Evolutionary conservation across 2,888 invertebrate species (phyloP).

Genomic region (Germaria angustata): DNA sequence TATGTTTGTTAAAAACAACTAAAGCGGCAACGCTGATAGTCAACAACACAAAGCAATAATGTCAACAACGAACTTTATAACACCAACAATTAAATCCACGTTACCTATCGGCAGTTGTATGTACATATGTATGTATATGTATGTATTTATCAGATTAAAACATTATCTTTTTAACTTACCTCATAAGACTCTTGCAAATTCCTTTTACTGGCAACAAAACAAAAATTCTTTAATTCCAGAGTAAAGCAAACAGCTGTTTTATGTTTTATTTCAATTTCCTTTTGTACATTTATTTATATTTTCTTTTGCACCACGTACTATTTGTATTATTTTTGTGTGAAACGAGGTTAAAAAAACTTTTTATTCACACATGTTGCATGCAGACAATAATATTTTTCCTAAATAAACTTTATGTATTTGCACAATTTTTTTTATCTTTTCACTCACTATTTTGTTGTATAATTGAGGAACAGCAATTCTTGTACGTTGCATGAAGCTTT

Average conservation of each 20-base stretch:
- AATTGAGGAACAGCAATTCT: not conserved
- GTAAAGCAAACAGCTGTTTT: slow-evolving; percentile 52
- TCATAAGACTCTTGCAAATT: slow-evolving; percentile 1
- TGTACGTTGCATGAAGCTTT: not conserved
- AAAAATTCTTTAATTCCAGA: not conserved
- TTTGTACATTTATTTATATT: slow-evolving; percentile 45
- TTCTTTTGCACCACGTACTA: slow-evolving; percentile 38
- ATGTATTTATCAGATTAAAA: too few species aligned
- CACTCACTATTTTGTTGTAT: not conserved
- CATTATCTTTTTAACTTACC: too few species aligned
- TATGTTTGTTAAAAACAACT: too few species aligned
- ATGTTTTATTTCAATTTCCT: slow-evolving; percentile 36
- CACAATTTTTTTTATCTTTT: not conserved
- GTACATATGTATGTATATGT: too few species aligned
- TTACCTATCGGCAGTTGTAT: too few species aligned
- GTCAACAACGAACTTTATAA: too few species aligned
- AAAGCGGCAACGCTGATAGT: too few species aligned
- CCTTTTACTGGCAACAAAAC: not conserved
- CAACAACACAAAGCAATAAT: too few species aligned
- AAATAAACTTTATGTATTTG: not conserved
- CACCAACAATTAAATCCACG: too few species aligned
- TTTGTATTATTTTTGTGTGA: slow-evolving; percentile 22
- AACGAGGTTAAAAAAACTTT: slow-evolving; percentile 28
- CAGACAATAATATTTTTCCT: not conserved
- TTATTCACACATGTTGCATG: slow-evolving; percentile 64